Conservation (phyloP, 1,140 invertebrate species). For the Gryon sp. region DNA sequence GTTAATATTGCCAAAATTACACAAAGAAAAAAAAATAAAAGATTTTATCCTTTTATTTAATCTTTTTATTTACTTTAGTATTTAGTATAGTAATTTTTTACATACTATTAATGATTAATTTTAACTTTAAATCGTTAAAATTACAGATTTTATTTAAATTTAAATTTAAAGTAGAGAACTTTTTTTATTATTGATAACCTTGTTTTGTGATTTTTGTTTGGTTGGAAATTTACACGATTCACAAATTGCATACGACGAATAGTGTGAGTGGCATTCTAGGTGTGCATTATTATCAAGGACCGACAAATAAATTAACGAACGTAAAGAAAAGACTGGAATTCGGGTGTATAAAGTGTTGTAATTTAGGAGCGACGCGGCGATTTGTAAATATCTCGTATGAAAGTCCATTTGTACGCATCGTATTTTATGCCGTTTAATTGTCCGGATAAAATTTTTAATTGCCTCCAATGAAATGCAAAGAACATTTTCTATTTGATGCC, state of each 20-base stretch:
- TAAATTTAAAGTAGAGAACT: no score
- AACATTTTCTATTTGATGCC: no score
- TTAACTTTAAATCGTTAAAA: no score
- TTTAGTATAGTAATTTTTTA: no score
- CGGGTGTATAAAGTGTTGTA: conserved; percentile 29
- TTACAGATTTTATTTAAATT: no score
- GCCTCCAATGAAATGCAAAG: conserved; percentile 3
- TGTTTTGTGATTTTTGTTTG: conserved; percentile 41
- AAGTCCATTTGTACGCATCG: background rate
- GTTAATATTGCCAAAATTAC: no score
- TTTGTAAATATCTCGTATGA: conserved; percentile 12
- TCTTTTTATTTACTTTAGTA: no score
- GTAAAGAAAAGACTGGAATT: conserved; percentile 18
- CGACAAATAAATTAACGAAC: conserved; percentile 21
- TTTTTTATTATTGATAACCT: conserved; percentile 50
- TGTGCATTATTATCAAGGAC: conserved; percentile 26
- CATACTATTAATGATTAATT: no score
- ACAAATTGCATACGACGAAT: conserved; percentile 15
- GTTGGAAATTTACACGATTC: conserved; percentile 20
- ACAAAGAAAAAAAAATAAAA: no score
- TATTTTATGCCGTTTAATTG: conserved; percentile 15
- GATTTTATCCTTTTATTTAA: no score
- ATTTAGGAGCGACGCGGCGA: conserved; percentile 16
- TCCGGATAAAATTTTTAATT: conserved; percentile 16
- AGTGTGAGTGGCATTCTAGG: conserved; percentile 17